A percentile compares a stretch with the other conserved stretches of the same genome.
phyloP scores from a whole-genome alignment of 1,140 invertebrate species.

The Drosophila erecta region DNA sequence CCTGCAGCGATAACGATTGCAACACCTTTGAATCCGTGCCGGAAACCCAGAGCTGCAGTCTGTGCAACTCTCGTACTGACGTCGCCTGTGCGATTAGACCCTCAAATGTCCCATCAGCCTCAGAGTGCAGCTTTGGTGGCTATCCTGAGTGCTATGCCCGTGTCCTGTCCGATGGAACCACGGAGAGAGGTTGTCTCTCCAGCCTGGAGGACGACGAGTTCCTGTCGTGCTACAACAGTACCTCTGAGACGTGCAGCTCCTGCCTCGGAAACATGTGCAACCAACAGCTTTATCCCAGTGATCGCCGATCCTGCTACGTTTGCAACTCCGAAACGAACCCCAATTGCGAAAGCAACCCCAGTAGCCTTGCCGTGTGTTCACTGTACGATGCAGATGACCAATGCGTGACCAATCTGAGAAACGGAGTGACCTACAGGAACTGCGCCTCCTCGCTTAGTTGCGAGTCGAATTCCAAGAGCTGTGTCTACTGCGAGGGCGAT shows the following conservation, averaged over 20 bases:
- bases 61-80: slow-evolving; percentile 77
- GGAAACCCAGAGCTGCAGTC: slow-evolving; percentile 40
- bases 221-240: slow-evolving; percentile 68
- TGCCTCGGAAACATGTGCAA: slow-evolving; percentile 68
- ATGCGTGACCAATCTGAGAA: slow-evolving; percentile 67
- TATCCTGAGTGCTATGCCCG: slow-evolving; percentile 72
- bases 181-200: slow-evolving; percentile 76
- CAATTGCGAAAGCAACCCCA: slow-evolving; percentile 49
- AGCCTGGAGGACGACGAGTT: slow-evolving; percentile 76
- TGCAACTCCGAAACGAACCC: slow-evolving; percentile 62
- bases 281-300: slow-evolving; percentile 47
- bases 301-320: slow-evolving; percentile 67
- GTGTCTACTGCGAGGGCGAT: slow-evolving; percentile 58
- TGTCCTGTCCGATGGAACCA: slow-evolving; percentile 59
- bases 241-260: slow-evolving; percentile 44
- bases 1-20: slow-evolving; percentile 59
- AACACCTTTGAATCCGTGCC: slow-evolving; percentile 63
- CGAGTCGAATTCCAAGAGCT: slow-evolving; percentile 56
- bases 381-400: slow-evolving; percentile 47
- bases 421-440: slow-evolving; percentile 62
- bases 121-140: slow-evolving; percentile 42
- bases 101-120: slow-evolving; percentile 25
- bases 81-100: slow-evolving; percentile 61
- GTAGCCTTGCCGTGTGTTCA: slow-evolving; percentile 61
- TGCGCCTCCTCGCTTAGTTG: slow-evolving; percentile 66